Evolutionary conservation across 2,113 vertebrate species (phyloP).

Genomic region (Narcine bancroftii): DNA sequence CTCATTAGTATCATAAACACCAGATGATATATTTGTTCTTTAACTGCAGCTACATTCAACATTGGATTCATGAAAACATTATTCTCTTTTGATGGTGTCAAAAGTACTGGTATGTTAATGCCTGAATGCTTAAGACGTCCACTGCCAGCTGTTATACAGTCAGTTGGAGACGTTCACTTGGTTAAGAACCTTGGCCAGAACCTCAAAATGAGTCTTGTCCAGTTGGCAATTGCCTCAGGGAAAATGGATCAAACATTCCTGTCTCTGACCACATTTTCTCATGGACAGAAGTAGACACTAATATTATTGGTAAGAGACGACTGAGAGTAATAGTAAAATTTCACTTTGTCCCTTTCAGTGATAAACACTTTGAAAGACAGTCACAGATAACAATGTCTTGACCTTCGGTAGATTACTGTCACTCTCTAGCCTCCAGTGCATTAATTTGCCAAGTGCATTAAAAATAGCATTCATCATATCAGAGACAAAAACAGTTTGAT

Average conservation of each 20-base stretch:
- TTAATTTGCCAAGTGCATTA: conserved; percentile 29
- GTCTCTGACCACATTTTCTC: background rate
- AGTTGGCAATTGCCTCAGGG: background rate
- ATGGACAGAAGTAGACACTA: background rate
- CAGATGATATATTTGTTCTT: background rate
- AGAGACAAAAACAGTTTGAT: background rate
- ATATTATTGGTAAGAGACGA: background rate
- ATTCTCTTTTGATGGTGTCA: background rate
- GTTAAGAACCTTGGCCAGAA: background rate
- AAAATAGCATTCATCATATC: conserved; percentile 12
- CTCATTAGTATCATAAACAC: background rate
- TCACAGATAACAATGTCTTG: background rate
- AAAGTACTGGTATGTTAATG: background rate
- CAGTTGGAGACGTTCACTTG: background rate
- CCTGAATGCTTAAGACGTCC: background rate
- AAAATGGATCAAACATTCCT: background rate
- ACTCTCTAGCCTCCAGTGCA: conserved; percentile 21
- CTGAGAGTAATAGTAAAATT: background rate
- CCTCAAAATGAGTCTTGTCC: background rate
- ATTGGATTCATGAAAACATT: background rate
- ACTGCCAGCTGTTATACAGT: background rate
- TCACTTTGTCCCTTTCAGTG: background rate
- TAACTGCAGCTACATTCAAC: background rate
- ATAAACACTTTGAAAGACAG: background rate
- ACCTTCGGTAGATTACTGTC: conserved; percentile 9